phyloP scores from a whole-genome alignment of 2,888 invertebrate species.

The Tetragnatha montana region DNA sequence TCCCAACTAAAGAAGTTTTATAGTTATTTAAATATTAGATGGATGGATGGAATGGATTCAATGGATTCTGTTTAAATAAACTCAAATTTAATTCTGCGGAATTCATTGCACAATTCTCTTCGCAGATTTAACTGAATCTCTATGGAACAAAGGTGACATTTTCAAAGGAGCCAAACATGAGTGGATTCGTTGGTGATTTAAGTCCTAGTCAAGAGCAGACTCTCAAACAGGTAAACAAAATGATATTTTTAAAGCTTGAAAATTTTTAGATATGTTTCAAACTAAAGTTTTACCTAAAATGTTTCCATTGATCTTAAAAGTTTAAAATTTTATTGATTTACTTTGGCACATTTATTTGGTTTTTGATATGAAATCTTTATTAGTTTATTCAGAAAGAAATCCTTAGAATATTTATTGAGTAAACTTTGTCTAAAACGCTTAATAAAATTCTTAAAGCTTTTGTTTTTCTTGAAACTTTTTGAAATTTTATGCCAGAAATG shows the following conservation, averaged over 20 bases:
- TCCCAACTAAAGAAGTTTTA: no score
- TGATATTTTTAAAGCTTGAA: background rate
- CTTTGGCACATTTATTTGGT: no score
- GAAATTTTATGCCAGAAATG: background rate
- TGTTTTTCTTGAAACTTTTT: background rate
- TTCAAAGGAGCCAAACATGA: constrained; percentile 14
- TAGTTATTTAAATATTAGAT: no score
- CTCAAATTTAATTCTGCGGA: no score
- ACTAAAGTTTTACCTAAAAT: background rate
- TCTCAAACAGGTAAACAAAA: constrained; percentile 32
- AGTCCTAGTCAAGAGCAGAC: constrained; percentile 38
- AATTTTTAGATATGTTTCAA: background rate
- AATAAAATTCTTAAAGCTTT: no score
- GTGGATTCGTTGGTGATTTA: constrained; percentile 47
- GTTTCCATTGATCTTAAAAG: no score
- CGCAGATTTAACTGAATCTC: no score
- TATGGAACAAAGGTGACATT: background rate
- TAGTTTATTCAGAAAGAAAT: background rate
- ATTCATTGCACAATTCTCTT: no score
- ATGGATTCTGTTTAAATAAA: no score
- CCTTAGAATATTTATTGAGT: background rate
- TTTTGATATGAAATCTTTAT: background rate
- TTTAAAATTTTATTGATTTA: no score
- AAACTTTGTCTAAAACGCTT: background rate
- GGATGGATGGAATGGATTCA: no score